A percentile compares a stretch with the other conserved stretches of the same genome.
Conservation (phyloP, 2,797 vertebrate species). For the Odontamblyopus rebecca region DNA sequence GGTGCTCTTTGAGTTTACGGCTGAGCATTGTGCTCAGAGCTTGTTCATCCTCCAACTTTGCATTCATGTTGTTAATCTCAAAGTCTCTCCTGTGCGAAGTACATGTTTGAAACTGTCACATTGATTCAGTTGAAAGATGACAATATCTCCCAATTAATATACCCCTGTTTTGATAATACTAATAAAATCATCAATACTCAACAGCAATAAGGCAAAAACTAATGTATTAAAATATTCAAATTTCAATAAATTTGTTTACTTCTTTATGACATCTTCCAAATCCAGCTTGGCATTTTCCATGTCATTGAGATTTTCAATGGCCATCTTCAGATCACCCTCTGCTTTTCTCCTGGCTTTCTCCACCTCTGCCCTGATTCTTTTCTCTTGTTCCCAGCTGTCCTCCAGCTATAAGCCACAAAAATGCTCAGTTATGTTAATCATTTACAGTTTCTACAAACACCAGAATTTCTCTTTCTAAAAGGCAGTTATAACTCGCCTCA, state of each 20-base stretch:
- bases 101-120: not conserved
- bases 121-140: not conserved
- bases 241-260: slow-evolving; percentile 47
- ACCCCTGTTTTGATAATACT: not conserved
- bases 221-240: no score
- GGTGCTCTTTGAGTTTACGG: slow-evolving; percentile 80
- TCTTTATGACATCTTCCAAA: slow-evolving; percentile 76
- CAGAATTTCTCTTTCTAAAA: not conserved
- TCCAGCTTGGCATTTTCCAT: slow-evolving; percentile 73
- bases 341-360: slow-evolving; percentile 75
- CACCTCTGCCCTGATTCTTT: slow-evolving; percentile 74
- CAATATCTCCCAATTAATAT: not conserved
- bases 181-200: not conserved
- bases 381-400: slow-evolving; percentile 78
- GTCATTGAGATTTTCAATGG: slow-evolving; percentile 71
- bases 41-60: slow-evolving; percentile 79
- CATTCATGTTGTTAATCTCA: slow-evolving; percentile 79
- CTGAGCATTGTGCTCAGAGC: slow-evolving; percentile 75
- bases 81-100: slow-evolving; percentile 69
- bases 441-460: not conserved
- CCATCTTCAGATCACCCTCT: slow-evolving; percentile 76
- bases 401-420: slow-evolving; percentile 59
- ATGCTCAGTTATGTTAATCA: slow-evolving; percentile 15
- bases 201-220: not conserved
- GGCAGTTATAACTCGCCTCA: slow-evolving; percentile 43